Evolutionary conservation across 37 sponge, comb jelly and placozoan species (phyloP), one percentile per base, ranked within the genome.

Genomic region (Crambe crambe): DNA sequence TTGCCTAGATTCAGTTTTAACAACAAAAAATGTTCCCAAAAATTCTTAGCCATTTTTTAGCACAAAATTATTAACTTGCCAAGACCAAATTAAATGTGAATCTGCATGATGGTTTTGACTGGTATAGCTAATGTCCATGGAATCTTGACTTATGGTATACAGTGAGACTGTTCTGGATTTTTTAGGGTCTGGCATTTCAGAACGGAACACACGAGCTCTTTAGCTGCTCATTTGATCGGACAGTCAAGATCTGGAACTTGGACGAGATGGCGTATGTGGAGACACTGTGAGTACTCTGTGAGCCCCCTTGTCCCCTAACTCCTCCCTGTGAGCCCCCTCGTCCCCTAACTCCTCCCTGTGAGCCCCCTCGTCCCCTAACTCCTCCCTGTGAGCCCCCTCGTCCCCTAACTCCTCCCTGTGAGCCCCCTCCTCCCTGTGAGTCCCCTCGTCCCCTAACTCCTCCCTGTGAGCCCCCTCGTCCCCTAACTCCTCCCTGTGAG

Each of bases 181-280:
- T 77, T 37, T 41, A 95, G 96, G 97, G 97, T 35, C 74, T 98
- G 42, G 86, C 74, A 1, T 98, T 98, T 58, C 90, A 85, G 30
- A 74, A 64, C 8, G 90, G 90, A 20, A 83, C 90, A 3, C 90
- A 96, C 58, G 80, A 96, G 67, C 82, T 98, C n/a, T 96, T 92
- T 75, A 96, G 97, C 76, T 81, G 90, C 43, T 96, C 99, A 1
- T 56, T 69, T 42, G 99, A 98, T 61, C 75, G 99, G 35, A 92
- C 97, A 18, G 87, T 98, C 21, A 98, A 96, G 60, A 51, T 98
- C 31, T 98, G 99, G 99, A 98, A 94, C 64, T 58, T 94, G 2
- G 95, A 94, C 74, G 97, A 96, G 37, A 94, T 93, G 92, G 77
- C 86, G 1, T 98, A 98, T 70, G 87, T 98, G 18, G 99, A 98